These are phyloP conservation scores for Junco hyemalis DNA, from an alignment of 2,113 vertebrate genomes.

Conservation along the genomic window DNA sequence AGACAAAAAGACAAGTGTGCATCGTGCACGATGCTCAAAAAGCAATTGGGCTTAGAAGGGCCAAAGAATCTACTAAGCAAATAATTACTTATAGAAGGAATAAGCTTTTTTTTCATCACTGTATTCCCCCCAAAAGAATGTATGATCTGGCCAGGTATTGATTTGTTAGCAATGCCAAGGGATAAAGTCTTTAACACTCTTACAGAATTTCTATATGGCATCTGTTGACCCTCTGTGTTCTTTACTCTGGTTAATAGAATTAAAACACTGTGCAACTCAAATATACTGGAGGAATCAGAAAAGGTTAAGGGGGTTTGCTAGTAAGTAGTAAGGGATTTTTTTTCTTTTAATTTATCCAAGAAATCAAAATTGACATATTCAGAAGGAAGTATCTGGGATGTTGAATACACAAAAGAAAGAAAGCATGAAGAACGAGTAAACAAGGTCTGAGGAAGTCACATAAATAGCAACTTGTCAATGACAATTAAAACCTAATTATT, in stretches of 20 bases:
- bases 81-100: conserved; percentile 39
- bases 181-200: not conserved
- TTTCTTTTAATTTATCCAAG: not conserved
- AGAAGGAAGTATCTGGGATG: not conserved
- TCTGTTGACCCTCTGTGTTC: not conserved
- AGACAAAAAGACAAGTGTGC: not conserved
- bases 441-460: conserved; percentile 6
- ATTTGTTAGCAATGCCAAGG: not conserved
- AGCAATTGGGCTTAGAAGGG: not conserved
- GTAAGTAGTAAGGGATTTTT: not conserved
- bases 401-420: not conserved
- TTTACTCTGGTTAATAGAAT: not conserved
- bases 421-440: not conserved
- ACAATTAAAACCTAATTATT: conserved; percentile 31
- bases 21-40: not conserved
- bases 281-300: not conserved
- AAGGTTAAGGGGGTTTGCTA: not conserved
- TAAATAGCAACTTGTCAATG: not conserved
- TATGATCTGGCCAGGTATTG: not conserved
- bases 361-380: not conserved
- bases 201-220: not conserved
- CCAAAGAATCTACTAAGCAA: not conserved
- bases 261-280: not conserved
- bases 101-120: not conserved
- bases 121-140: not conserved